Evolutionary conservation across 2,797 vertebrate genomes (phyloP).

Genomic region (Odontamblyopus lacepedii): DNA sequence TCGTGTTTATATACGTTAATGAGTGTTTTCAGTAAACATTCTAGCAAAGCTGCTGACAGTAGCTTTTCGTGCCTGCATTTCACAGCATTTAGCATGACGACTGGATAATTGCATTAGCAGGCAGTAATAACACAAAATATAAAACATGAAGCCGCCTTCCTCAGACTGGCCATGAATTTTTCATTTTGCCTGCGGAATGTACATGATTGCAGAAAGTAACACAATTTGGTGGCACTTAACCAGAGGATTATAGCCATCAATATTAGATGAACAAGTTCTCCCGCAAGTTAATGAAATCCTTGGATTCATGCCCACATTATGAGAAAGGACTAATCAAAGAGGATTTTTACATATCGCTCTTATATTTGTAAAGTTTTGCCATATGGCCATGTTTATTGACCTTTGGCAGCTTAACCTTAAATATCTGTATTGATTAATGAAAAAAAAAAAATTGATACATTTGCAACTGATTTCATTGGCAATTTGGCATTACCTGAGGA

Average conservation of each 20-base stretch:
- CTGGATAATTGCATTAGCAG: conserved; percentile 40
- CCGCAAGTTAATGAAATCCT: conserved; percentile 69
- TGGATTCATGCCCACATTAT: conserved; percentile 60
- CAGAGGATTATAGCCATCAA: conserved; percentile 76
- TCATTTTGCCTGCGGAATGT: conserved; percentile 69
- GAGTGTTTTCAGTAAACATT: conserved; percentile 9
- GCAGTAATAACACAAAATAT: conserved; percentile 39
- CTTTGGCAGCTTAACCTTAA: neutral
- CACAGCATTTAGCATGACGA: conserved; percentile 39
- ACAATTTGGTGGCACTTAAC: conserved; percentile 76
- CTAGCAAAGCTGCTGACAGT: neutral
- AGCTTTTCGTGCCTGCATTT: conserved; percentile 22
- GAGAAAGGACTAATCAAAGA: conserved; percentile 43
- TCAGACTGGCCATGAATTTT: conserved; percentile 63
- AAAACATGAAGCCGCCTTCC: conserved; percentile 50
- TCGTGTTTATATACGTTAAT: neutral
- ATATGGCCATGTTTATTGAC: neutral
- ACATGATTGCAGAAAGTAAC: conserved; percentile 73
- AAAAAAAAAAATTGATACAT: neutral
- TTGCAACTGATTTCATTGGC: no score
- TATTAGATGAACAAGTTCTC: conserved; percentile 78
- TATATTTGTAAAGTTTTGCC: neutral
- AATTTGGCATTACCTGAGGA: no score
- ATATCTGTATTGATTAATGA: neutral
- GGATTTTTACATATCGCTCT: conserved; percentile 10